Evolutionary conservation across 2,888 invertebrate species (phyloP).

Genomic region (Epicampocera succincta): DNA sequence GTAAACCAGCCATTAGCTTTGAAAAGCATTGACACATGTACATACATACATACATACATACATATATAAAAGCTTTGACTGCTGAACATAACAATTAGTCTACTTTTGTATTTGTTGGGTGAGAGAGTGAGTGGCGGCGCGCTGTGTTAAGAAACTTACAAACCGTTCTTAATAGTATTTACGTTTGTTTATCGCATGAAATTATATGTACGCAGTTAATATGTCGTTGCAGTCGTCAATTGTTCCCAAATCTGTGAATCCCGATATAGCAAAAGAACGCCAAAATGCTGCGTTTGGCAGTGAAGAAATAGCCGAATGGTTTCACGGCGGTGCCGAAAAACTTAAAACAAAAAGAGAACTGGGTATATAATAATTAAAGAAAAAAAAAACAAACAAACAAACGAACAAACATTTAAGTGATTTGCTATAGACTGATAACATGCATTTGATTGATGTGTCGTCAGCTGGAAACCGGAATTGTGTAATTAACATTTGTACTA

Average conservation of each 20-base stretch:
- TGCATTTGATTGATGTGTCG: no score
- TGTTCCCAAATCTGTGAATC: slow-evolving; percentile 68
- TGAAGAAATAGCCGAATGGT: slow-evolving; percentile 87
- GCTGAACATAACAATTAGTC: slow-evolving; percentile 22
- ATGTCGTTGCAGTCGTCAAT: slow-evolving; percentile 47
- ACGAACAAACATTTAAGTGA: background rate
- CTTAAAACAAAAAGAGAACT: slow-evolving; percentile 84
- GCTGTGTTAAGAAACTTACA: no score
- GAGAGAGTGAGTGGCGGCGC: background rate
- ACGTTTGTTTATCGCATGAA: background rate
- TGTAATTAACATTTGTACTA: no score
- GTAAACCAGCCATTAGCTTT: background rate
- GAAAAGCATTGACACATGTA: slow-evolving; percentile 12
- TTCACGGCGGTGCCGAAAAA: slow-evolving; percentile 88
- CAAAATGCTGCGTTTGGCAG: slow-evolving; percentile 84
- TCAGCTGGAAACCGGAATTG: no score
- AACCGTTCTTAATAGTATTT: no score
- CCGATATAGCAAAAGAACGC: slow-evolving; percentile 70
- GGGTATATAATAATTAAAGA: slow-evolving; percentile 67
- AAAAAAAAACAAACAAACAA: no score
- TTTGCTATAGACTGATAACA: background rate
- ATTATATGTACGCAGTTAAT: no score
- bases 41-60: background rate
- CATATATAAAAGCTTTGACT: slow-evolving; percentile 39
- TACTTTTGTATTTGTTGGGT: background rate